Evolutionary conservation across 2,888 invertebrate genomes (phyloP), one percentile per base, ranked within the genome.

Genomic region (Chaetogeoica ovagalla): DNA sequence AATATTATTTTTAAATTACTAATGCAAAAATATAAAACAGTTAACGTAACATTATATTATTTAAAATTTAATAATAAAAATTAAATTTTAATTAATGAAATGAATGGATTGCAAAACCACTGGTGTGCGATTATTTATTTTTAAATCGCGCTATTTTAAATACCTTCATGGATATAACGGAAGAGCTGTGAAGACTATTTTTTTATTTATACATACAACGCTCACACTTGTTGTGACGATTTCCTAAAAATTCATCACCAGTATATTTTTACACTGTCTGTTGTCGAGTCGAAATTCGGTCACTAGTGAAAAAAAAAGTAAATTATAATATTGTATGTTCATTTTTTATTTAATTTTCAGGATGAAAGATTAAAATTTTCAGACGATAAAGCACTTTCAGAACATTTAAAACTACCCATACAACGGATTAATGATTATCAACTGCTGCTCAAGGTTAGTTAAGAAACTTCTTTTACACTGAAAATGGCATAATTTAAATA

Each of bases 341-440:
- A 39, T 17, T 23, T 62, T 76, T 70, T 62, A 39, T 71, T 73
- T 37, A 17, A 63, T 59, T 79, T 88, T 63, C 89, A 95, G 95
- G 92, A 93, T 87, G 89, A 94, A 88, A 93, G 94, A 87, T 91
- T 92, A 85, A 91, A 91, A 86, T 90, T 94, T 85, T 91, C 92
- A 85, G 95, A 96, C 91, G 95, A 95, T 87, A 95, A 96, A 88
- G 92, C 91, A 84, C 90, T 96, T 85, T 89, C 92, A 85, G 96
- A 96, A 87, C 96, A 97, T 88, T 90, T 97, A 84, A 94, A 96
- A 88, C 91, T 96, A 85, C 96, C 97, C 84, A 94, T 95, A 86
- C 95, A 96, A 89, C 91, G 97, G 86, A 95, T 97, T 87, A 96
- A 95, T 91, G 96, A 97, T 89, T 97, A 97, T 88, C 96, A 96